Percentiles rank a stretch among this genome's conserved stretches.
phyloP scores from a whole-genome alignment of 1,140 invertebrate species.

The Thaumatotibia leucotreta region DNA sequence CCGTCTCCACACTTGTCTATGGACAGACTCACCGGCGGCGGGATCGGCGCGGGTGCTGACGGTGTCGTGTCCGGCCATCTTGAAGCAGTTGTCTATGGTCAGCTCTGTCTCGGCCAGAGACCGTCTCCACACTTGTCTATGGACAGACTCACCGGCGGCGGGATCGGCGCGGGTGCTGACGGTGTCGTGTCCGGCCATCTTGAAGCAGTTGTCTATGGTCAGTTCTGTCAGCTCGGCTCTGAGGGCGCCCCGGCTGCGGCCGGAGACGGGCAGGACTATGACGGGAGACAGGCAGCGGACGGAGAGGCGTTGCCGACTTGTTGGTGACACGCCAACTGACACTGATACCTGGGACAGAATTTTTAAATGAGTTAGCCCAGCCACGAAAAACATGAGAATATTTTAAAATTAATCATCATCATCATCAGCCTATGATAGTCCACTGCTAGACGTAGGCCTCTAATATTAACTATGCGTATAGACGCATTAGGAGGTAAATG shows the following conservation, averaged over 20 bases:
- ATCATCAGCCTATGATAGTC: too few relatives aligned
- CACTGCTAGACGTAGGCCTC: too few relatives aligned
- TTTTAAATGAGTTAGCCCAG: too few relatives aligned
- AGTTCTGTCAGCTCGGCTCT: constrained; percentile 90
- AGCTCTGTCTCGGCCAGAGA: too few relatives aligned
- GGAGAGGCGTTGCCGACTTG: constrained; percentile 82
- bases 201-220: constrained; percentile 86
- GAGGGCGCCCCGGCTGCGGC: constrained; percentile 86
- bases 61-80: too few relatives aligned
- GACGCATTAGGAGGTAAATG: too few relatives aligned
- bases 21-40: too few relatives aligned
- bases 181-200: constrained; percentile 78
- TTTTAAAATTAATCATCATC: too few relatives aligned
- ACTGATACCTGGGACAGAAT: constrained; percentile 45
- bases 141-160: constrained; percentile 33
- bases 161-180: constrained; percentile 73
- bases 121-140: background rate
- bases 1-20: background rate
- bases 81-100: too few relatives aligned
- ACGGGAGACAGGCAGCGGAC: constrained; percentile 84
- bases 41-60: too few relatives aligned
- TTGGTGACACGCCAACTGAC: constrained; percentile 11
- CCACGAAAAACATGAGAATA: too few relatives aligned
- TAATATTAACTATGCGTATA: too few relatives aligned
- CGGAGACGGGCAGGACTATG: constrained; percentile 91